These are phyloP conservation scores for Anarrhichthys ocellatus DNA, from an alignment of 2,113 vertebrate genomes.

Conservation along the genomic window DNA sequence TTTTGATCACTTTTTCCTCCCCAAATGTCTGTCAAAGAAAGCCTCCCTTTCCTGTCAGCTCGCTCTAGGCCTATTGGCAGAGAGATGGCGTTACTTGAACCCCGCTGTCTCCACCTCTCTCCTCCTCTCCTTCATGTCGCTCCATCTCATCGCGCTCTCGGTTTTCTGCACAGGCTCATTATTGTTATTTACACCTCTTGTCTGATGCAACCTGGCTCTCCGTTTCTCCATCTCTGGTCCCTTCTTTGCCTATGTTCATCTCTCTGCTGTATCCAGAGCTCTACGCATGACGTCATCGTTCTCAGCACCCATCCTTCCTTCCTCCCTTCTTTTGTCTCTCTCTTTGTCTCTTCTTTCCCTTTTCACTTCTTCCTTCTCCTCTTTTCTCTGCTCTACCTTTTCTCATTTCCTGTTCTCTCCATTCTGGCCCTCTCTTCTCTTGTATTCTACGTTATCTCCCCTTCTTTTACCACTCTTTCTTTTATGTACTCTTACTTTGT, in stretches of 20 bases:
- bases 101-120: neutral
- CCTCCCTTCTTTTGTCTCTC: neutral
- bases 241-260: constrained; percentile 12
- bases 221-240: constrained; percentile 1
- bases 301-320: neutral
- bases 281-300: constrained; percentile 25
- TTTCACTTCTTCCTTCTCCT: neutral
- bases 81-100: constrained; percentile 27
- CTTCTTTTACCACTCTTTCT: neutral
- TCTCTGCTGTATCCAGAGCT: constrained; percentile 9
- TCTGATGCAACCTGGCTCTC: constrained; percentile 19
- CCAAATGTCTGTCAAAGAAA: neutral
- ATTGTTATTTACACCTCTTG: constrained; percentile 48
- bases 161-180: constrained; percentile 19
- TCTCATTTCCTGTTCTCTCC: neutral
- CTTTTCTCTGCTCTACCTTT: constrained; percentile 9
- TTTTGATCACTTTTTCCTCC: constrained; percentile 39
- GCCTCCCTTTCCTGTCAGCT: constrained; percentile 16
- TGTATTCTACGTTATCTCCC: too few relatives aligned
- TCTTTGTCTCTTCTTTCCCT: neutral
- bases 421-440: neutral
- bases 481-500: neutral
- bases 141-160: constrained; percentile 5
- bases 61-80: neutral
- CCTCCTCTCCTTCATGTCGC: neutral